Base-by-base conservation (phyloP, 2,888 invertebrate genomes). In the Campoplex capitator region DNA sequence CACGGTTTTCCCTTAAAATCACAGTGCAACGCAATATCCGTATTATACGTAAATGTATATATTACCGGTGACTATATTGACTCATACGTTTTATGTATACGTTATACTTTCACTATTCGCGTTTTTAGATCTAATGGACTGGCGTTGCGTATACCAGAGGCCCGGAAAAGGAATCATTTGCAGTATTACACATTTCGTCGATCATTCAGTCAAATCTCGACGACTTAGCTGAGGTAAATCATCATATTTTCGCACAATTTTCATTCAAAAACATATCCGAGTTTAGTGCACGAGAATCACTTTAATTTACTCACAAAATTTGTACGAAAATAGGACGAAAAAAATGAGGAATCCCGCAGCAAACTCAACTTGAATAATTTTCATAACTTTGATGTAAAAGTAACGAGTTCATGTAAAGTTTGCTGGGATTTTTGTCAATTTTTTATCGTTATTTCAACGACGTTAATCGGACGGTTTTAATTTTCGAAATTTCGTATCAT, bases 31-130 rank as follows among this genome's bases (percentile, higher is more conserved):
- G 87, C 82, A 78, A 84, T 78, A 87, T 87, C 82, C 78, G 84
- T 67, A 23, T 81, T 62, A 58, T 48, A 8, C 18, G 32, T 23
- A 58, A 42, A 58, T 35, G 80, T 74, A 67, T 56, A 75, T 32
- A 65, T 65, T 76, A 23, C 56, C 2, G 32, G 45, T 28, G 7
- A 58, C 67, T 58, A 28, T 65, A 77, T 77, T 38, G 80, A 81
- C 62, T 45, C 70, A 54, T 70, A 45, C 65, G 32, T 67, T 51
- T 45, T 38, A 62, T 67, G 45, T 2, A 23, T 23, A 71, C 54
- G 48, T 79, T 78, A 71, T 42, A 87, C 87, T 87, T 87, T 87
- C 87, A 87, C 87, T 82, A 83, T 84, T 87, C 84, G 87, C 87
- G 87, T 82, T 87, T 62, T 87, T 58, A 82, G 54, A 56, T 68